Base-by-base conservation (phyloP, 2,888 invertebrate genomes). In the Physocephala rufipes region DNA sequence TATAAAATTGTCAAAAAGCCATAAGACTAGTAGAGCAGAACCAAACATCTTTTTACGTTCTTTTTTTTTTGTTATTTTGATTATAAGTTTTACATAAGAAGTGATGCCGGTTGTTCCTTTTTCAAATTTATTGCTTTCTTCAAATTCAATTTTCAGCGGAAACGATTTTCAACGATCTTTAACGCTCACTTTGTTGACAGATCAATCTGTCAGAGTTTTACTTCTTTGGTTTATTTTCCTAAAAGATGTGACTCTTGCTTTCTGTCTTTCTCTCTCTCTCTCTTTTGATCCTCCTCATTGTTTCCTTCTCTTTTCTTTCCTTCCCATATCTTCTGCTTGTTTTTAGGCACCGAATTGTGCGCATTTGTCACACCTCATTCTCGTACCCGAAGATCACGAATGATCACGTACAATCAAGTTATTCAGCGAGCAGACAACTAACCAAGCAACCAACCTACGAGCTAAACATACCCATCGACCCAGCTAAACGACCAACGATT, bases 101-200 rank as follows among this genome's bases (percentile, higher is more conserved):
- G 12, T 47, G 3, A 63, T 45, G 13, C 2, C 61, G 13, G 43
- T 47, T 30, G 15, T 63, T 47, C 16, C 36, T 12, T n/a, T 63
- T 19, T 16, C 47, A n/a, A 1, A 45, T 47, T 21, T 21, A 45
- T 21, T 43, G 45, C 21, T 26, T 15, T n/a, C 30, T 67, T 53
- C 59, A 43, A 67, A 61, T 68, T 68, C 51, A 62, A 68, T 68
- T 36, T 68, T 68, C 68, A 68, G 62, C 68, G 61, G 62, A 68
- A 68, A 68, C 61, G 68, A 68, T 68, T 49, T 68, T 68, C 68
- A 51, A 30, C 68, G 68, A 61, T 68, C 61, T 68, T 62, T 47
- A 68, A 62, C 28, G 62, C 49, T 62, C 68, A 51, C 68, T 62
- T 21, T 9, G 67, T 30, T 68, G 68, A 68, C 68, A 68, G 68